phyloP scores from a whole-genome alignment of 2,888 invertebrate genomes.

The Pseudanteris insignis region DNA sequence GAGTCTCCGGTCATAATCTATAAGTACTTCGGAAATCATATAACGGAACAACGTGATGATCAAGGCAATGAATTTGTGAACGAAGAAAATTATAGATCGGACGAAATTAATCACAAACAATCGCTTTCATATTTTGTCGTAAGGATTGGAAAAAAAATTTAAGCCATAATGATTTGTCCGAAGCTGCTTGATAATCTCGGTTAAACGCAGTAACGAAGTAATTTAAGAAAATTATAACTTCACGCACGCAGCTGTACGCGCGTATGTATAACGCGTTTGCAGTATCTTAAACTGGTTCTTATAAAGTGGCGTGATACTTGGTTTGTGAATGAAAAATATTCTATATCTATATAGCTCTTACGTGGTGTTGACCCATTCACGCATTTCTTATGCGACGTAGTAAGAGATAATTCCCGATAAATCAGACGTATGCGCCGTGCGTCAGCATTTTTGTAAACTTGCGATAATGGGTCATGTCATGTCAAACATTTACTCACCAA shows the following conservation, averaged over 20 bases:
- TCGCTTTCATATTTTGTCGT: too few relatives aligned
- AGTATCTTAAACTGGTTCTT: constrained; percentile 39
- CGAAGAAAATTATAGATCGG: too few relatives aligned
- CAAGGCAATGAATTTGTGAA: too few relatives aligned
- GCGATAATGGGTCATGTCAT: too few relatives aligned
- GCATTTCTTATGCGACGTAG: constrained; percentile 42
- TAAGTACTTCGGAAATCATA: too few relatives aligned
- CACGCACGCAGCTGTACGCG: constrained; percentile 4
- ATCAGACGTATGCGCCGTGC: constrained; percentile 27
- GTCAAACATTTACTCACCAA: too few relatives aligned
- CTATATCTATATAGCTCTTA: constrained; percentile 37
- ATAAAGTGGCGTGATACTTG: constrained; percentile 42
- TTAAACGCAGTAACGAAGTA: constrained; percentile 20
- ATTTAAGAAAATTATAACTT: constrained; percentile 29
- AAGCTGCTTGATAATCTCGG: constrained; percentile 12
- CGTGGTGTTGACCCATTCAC: constrained; percentile 49
- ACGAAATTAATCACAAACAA: too few relatives aligned
- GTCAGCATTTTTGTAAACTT: too few relatives aligned
- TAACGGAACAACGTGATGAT: too few relatives aligned
- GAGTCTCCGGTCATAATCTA: too few relatives aligned
- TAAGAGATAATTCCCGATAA: constrained; percentile 34
- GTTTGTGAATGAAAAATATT: constrained; percentile 46
- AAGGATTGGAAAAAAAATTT: too few relatives aligned
- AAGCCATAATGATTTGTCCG: constrained; percentile 2
- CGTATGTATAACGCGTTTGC: constrained; percentile 8